Conservation (phyloP, 2,888 invertebrate species). For the Drosophila quinaria region DNA sequence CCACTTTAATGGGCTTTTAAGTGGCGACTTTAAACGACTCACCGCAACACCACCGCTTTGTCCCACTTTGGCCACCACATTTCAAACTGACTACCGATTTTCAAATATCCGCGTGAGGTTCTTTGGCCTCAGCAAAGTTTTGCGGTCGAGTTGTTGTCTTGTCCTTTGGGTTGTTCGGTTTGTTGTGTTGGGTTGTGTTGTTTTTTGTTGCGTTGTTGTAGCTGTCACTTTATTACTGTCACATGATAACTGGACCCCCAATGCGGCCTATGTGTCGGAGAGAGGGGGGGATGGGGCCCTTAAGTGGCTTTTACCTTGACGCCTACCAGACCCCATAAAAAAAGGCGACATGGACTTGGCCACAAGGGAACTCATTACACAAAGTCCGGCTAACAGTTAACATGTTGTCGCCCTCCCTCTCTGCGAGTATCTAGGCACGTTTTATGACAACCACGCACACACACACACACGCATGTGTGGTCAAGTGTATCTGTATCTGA, state of each 20-base stretch:
- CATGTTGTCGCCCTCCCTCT: slow-evolving; percentile 37
- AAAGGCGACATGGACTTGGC: slow-evolving; percentile 57
- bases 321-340: slow-evolving; percentile 36
- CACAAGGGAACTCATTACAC: slow-evolving; percentile 77
- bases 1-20: slow-evolving; percentile 48
- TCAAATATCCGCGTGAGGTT: slow-evolving; percentile 54
- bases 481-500: slow-evolving; percentile 24
- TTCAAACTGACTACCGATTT: slow-evolving; percentile 57
- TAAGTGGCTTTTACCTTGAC: slow-evolving; percentile 79
- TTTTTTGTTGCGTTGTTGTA: slow-evolving; percentile 46
- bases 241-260: slow-evolving; percentile 67
- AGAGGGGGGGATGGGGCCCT: slow-evolving; percentile 33
- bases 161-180: slow-evolving; percentile 27
- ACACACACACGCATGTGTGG: slow-evolving; percentile 6
- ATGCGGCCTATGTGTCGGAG: slow-evolving; percentile 25
- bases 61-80: slow-evolving; percentile 1
- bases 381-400: slow-evolving; percentile 71
- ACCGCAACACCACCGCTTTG: background rate
- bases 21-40: slow-evolving; percentile 49
- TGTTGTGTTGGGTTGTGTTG: slow-evolving; percentile 35
- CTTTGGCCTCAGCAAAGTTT: slow-evolving; percentile 49
- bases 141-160: slow-evolving; percentile 50
- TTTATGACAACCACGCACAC: slow-evolving; percentile 61
- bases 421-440: slow-evolving; percentile 55
- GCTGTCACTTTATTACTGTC: slow-evolving; percentile 79